Base-by-base conservation (phyloP, 2,888 invertebrate genomes). In the Alloscopus bannaensis region DNA sequence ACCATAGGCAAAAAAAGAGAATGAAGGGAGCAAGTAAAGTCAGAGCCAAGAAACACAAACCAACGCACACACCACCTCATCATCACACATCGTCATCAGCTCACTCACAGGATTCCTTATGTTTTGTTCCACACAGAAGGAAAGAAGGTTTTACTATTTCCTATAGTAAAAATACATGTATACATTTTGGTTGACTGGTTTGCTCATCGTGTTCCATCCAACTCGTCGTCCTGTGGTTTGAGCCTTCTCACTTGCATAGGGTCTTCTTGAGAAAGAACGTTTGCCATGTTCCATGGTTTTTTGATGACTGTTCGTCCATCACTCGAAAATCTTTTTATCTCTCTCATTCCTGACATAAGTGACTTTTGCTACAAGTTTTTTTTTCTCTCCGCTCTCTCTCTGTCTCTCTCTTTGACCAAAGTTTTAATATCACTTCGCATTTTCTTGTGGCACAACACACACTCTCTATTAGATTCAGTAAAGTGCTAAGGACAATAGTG, bases 311-410 rank as follows among this genome's bases (percentile, higher is more conserved):
- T 80, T 68, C 59, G 80, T 70, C 57, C 75, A 75, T 80, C 80
- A 73, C 68, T 62, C 55, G 79, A 73, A 68, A 65, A 72, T 75
- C 65, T 80, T 75, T 80, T 80, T 75, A 69, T 80, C 80, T 80
- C 50, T 62, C 65, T 78, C 70, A 78, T 70, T 64, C 78, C 75
- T 76, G 75, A 76, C 75, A 80, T 75, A 80, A 80, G 80, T 80
- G 75, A 76, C 80, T 80, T 80, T 70, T 75, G 64, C 80, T 75
- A 68, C 75, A 80, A 73, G 64, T 76, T 80, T 73, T 80, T 80
- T 80, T 42, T 66, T 16, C 50, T 69, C 57, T 69, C 69, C 55
- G 66, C 45, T 66, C 18, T 29, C 50, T 66, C 36, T 36, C 36
- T 36, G 36, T 13, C 13, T 36, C 36, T 36, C 36, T 36, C 36